Conservation (phyloP, 2,888 invertebrate genomes). For the Dugesia japonica region DNA sequence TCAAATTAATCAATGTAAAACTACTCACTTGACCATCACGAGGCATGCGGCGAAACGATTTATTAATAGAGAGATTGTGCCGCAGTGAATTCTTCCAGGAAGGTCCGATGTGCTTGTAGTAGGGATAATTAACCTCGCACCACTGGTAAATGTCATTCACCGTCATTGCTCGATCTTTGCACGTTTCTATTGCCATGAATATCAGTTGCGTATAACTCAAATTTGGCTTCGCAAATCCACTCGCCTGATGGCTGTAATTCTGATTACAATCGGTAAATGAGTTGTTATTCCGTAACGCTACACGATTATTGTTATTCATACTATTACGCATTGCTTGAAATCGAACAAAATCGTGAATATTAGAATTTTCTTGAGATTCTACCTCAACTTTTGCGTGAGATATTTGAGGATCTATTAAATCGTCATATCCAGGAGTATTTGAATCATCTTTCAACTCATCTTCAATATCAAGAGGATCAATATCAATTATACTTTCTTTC, state of each 20-base stretch:
- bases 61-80: slow-evolving; percentile 33
- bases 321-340: neutral
- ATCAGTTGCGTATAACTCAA: slow-evolving; percentile 32
- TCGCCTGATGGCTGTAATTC: neutral
- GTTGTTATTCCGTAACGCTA: neutral
- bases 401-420: neutral
- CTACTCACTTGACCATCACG: slow-evolving; percentile 23
- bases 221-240: slow-evolving; percentile 49
- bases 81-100: slow-evolving; percentile 34
- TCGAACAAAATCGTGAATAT: neutral
- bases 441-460: neutral
- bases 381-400: neutral
- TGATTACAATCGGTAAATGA: neutral
- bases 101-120: slow-evolving; percentile 31
- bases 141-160: slow-evolving; percentile 35
- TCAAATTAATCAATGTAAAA: too few relatives aligned
- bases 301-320: neutral
- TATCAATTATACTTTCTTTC: slow-evolving; percentile 3
- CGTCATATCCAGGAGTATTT: neutral
- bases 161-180: slow-evolving; percentile 29
- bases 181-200: slow-evolving; percentile 34
- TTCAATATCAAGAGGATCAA: slow-evolving; percentile 4
- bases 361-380: neutral
- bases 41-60: slow-evolving; percentile 32
- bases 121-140: slow-evolving; percentile 34